phyloP scores from a whole-genome alignment of 1,140 invertebrate genomes.

The Drosophila punjabiensis region DNA sequence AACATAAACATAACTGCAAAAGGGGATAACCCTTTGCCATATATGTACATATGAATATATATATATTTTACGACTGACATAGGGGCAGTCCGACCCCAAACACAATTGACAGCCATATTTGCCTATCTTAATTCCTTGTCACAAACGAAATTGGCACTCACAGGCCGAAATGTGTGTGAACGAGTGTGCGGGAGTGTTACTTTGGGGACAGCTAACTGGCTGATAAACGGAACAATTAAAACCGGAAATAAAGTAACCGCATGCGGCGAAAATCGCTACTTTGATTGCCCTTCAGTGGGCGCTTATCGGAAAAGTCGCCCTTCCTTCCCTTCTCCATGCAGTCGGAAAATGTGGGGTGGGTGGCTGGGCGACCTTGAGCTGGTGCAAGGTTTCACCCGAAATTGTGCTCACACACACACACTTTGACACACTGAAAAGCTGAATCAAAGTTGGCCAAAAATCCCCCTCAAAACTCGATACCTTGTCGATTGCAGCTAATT shows the following conservation, averaged over 20 bases:
- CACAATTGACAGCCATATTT: constrained; percentile 70
- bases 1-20: constrained; percentile 38
- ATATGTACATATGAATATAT: constrained; percentile 1
- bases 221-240: constrained; percentile 74
- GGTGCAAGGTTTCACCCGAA: constrained; percentile 36
- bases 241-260: constrained; percentile 48
- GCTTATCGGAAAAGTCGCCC: constrained; percentile 37
- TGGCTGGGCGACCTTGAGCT: constrained; percentile 58
- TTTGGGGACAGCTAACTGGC: constrained; percentile 62
- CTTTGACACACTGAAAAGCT: not conserved
- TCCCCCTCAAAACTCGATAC: constrained; percentile 12
- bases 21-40: constrained; percentile 20
- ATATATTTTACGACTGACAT: constrained; percentile 70
- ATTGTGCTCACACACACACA: constrained; percentile 5
- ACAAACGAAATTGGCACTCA: constrained; percentile 73
- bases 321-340: constrained; percentile 14
- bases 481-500: constrained; percentile 35
- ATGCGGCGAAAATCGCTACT: constrained; percentile 37
- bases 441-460: constrained; percentile 13
- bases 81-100: constrained; percentile 39
- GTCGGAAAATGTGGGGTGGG: constrained; percentile 11
- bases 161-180: constrained; percentile 10
- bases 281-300: constrained; percentile 37
- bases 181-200: constrained; percentile 34
- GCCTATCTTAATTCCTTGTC: constrained; percentile 81